Base-by-base conservation (phyloP, 2,797 vertebrate genomes). In the Gallinago nigripennis region DNA sequence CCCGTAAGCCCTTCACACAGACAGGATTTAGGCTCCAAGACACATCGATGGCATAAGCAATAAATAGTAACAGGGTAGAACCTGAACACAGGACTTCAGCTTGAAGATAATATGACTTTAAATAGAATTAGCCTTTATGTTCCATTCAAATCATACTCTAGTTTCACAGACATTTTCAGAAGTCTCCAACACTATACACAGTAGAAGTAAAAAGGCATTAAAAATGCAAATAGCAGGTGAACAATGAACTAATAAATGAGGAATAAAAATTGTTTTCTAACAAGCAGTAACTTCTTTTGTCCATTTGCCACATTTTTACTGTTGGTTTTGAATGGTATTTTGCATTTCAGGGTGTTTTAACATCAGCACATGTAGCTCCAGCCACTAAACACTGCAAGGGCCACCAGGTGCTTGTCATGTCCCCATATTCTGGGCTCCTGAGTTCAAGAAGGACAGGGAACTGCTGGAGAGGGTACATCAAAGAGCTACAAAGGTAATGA, bases 81-180 rank as follows among this genome's bases (percentile, higher is more conserved):
- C 7, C 23, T 56, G n/a, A 11, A 72, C 70, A 58, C 23, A 69
- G 28, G 70, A 81, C 31, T 79, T 86, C 50, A 50, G 21, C 54
- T 69, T 57, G 57, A 90, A 81, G 61, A 66, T 57, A 6, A 64
- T 43, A 57, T 8, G 24, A 81, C 50, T 84, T 90, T 16, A 86
- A 56, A 72, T 92, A 89, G 82, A 89, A 56, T 77, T 69, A 94
- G 35, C 11, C 23, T 84, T 82, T 85, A 33, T 73, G 24, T 63
- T 79, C 33, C 37, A 19, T 84, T 93, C 46, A 69, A 86, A 90
- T 86, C 8, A 24, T 57, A 79, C 35, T 76, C 46, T 41, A 54
- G 75, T 75, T 87, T 91, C 68, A 73, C 17, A 75, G 66, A 53
- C 27, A 60, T 89, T 94, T 95, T 75, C 68, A 60, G 23, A 93